phyloP scores from a whole-genome alignment of 2,888 invertebrate genomes.

The Rhagonycha fulva region DNA sequence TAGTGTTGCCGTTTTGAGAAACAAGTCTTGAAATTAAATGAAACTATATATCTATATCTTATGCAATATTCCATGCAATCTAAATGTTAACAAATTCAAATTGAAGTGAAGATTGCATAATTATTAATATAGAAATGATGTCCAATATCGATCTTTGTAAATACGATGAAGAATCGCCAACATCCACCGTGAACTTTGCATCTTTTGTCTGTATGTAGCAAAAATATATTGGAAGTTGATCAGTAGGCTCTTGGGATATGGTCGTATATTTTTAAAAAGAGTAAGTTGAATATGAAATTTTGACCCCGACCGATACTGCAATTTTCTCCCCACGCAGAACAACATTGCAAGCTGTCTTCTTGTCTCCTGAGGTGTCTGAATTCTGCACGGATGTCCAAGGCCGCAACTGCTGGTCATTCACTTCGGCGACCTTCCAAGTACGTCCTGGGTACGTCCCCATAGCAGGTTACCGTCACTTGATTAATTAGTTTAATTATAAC shows the following conservation, averaged over 20 bases:
- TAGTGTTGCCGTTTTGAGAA: neutral
- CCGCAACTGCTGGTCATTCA: slow-evolving; percentile 46
- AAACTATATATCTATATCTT: neutral
- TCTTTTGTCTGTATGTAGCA: neutral
- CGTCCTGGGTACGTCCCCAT: slow-evolving; percentile 31
- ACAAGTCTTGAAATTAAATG: neutral
- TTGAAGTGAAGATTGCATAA: neutral
- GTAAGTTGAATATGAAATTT: neutral
- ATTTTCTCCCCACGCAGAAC: neutral
- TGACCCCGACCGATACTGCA: neutral
- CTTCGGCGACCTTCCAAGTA: slow-evolving; percentile 50
- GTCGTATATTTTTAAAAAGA: neutral
- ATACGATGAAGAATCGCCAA: neutral
- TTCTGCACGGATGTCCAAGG: slow-evolving; percentile 43
- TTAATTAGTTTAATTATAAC: slow-evolving; percentile 21
- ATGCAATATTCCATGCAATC: neutral
- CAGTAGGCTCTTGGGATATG: neutral
- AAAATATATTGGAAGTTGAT: neutral
- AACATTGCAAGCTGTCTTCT: neutral
- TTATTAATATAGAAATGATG: neutral
- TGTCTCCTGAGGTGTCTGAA: slow-evolving; percentile 34
- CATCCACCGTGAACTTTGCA: neutral
- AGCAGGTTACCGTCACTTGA: slow-evolving; percentile 26
- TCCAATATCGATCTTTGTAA: neutral
- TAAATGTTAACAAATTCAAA: neutral